phyloP scores from a whole-genome alignment of 2,113 vertebrate genomes.

The Mellivora capensis region DNA sequence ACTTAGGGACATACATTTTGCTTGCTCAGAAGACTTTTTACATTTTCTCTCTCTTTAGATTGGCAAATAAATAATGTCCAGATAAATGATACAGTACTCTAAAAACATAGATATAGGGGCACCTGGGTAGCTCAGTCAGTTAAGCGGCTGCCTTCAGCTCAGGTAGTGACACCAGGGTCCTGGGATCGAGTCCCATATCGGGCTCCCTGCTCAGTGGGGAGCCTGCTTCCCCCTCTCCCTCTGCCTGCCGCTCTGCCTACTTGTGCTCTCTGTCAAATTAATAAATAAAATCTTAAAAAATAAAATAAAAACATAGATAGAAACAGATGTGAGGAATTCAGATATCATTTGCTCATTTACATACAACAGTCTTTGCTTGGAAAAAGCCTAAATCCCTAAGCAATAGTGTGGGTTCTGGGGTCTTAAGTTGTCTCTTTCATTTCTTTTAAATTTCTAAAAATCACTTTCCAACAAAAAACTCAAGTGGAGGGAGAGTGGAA shows the following conservation, averaged over 20 bases:
- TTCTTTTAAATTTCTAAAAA: constrained; percentile 1
- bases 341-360: not conserved
- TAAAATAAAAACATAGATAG: not conserved
- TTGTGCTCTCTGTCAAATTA: too few species aligned
- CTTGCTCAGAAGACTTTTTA: not conserved
- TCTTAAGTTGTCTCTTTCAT: not conserved
- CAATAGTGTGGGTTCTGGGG: not conserved
- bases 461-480: not conserved
- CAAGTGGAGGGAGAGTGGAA: not conserved
- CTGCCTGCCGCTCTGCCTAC: too few species aligned
- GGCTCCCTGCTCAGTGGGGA: too few species aligned
- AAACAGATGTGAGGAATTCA: not conserved
- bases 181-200: too few species aligned
- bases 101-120: not conserved
- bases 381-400: not conserved
- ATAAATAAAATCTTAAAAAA: too few species aligned
- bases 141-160: too few species aligned
- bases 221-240: too few species aligned
- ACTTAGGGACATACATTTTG: not conserved
- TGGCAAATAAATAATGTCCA: not conserved
- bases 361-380: not conserved
- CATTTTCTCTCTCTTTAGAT: not conserved
- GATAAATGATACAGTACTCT: not conserved
- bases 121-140: too few species aligned
- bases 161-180: too few species aligned